A percentile compares a stretch with the other conserved stretches of the same genome.
phyloP scores from a whole-genome alignment of 2,888 invertebrate species.

The Stratiomys singularior region DNA sequence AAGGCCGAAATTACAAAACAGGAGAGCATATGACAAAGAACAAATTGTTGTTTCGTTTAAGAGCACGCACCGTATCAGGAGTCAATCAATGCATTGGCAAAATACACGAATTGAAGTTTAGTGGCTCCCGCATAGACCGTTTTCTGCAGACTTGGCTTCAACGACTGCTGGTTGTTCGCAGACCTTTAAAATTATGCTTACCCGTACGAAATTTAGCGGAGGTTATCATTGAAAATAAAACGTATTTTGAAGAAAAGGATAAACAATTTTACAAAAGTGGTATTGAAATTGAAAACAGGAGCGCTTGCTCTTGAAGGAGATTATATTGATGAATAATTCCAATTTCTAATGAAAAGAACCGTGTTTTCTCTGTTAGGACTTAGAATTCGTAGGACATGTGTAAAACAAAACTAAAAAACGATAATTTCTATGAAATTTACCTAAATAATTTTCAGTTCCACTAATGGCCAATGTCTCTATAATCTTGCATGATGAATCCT shows the following conservation, averaged over 20 bases:
- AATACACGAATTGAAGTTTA: constrained; percentile 20
- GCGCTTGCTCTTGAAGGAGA: constrained; percentile 5
- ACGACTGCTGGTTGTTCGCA: neutral
- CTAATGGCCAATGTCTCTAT: too few relatives aligned
- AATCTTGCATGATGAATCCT: too few relatives aligned
- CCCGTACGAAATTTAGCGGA: constrained; percentile 11
- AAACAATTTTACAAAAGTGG: constrained; percentile 10
- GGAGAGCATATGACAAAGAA: neutral
- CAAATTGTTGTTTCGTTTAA: neutral
- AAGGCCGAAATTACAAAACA: neutral
- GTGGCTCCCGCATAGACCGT: neutral
- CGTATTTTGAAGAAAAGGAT: constrained; percentile 8
- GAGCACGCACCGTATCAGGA: constrained; percentile 7
- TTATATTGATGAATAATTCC: constrained; percentile 5
- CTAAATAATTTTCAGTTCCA: neutral
- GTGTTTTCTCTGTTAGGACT: too few relatives aligned
- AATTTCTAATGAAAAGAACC: too few relatives aligned
- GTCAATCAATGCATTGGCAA: constrained; percentile 24
- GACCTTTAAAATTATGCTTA: neutral
- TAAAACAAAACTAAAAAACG: too few relatives aligned
- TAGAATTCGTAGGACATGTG: too few relatives aligned
- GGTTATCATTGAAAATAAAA: neutral
- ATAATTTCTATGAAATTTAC: too few relatives aligned
- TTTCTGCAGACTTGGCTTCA: constrained; percentile 11
- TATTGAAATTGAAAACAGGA: neutral